These are phyloP conservation scores for Archaeoteleia sp. DNA, from an alignment of 2,888 invertebrate genomes.

Conservation along the genomic window DNA sequence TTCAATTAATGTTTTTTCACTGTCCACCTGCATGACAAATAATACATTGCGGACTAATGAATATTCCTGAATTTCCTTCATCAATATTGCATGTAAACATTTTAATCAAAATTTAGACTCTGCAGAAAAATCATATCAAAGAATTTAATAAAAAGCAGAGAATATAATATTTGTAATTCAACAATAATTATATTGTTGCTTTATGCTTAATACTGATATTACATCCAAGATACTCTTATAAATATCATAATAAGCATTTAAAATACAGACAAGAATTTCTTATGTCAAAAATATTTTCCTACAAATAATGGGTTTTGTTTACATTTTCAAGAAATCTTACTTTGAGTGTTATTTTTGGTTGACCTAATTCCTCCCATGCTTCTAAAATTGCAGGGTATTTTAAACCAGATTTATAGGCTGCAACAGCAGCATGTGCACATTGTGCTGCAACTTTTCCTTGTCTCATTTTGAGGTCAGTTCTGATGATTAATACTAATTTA, in stretches of 20 bases:
- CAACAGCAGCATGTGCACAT: conserved; percentile 95
- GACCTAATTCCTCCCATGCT: conserved; percentile 83
- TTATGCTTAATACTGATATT: too few species aligned
- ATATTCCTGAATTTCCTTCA: too few species aligned
- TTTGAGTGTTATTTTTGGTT: conserved; percentile 91
- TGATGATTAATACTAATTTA: conserved; percentile 90
- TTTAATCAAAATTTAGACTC: too few species aligned
- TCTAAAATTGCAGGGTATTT: conserved; percentile 79
- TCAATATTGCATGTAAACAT: too few species aligned
- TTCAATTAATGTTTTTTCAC: conserved; percentile 82
- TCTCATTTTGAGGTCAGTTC: conserved; percentile 94
- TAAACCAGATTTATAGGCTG: conserved; percentile 85
- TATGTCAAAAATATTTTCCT: too few species aligned
- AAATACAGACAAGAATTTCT: too few species aligned
- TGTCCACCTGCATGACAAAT: conserved; percentile 77
- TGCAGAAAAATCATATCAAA: too few species aligned
- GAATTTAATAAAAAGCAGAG: neutral
- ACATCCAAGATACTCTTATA: too few species aligned
- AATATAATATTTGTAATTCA: conserved; percentile 16
- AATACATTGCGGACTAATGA: neutral
- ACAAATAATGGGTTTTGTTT: neutral
- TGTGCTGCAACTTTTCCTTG: conserved; percentile 97
- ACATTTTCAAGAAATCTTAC: conserved; percentile 66
- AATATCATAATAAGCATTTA: too few species aligned
- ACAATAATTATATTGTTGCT: too few species aligned